Base-by-base conservation (phyloP, 2,113 vertebrate genomes). In the Monopterus albus region DNA sequence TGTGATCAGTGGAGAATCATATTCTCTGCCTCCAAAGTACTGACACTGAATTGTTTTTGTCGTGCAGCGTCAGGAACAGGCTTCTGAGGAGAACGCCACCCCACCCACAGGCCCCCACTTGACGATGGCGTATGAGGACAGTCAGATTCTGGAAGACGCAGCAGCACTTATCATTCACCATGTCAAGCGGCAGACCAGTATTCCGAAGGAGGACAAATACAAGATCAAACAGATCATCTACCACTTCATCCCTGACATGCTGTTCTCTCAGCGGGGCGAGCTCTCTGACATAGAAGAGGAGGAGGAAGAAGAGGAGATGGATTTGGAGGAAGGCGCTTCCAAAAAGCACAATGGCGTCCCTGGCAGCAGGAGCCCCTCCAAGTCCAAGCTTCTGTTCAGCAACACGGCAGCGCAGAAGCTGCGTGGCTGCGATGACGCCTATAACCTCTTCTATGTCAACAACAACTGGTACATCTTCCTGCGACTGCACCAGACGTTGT, bases 381-480 rank as follows among this genome's bases (percentile, higher is more conserved):
- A 98, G 72, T 95, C 96, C 83, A 99, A 98, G 87, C 91, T 99
- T 72, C 92, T 99, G 53, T 99, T 98, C 83, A 91, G 92, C 89
- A 95, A 92, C 87, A 95, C 93, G 0, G 92, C 94, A 0, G 96
- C 95, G 5, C 97, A 98, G 83, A 98, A 96, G 90, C 92, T 96
- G 71, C 93, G 95, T 21, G 87, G 92, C 20, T 92, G 95, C 56
- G 96, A 98, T 18, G 96, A 98, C 39, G 96, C 95, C 23, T 99
- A 99, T 88, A 99, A 99, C 83, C 95, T 99, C 57, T 97, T 97
- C 92, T 96, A 95, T 1, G 97, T 98, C 81, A 99, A 99, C 93
- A 99, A 99, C 92, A 99, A 99, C 94, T 99, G 97, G 98, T 99
- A 99, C 88, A 98, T 99, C 82, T 97, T 99, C 85, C 94, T 98